Evolutionary conservation across 2,113 vertebrate species (phyloP), one percentile per base, ranked within the genome.

Genomic region (Melospiza melodia): DNA sequence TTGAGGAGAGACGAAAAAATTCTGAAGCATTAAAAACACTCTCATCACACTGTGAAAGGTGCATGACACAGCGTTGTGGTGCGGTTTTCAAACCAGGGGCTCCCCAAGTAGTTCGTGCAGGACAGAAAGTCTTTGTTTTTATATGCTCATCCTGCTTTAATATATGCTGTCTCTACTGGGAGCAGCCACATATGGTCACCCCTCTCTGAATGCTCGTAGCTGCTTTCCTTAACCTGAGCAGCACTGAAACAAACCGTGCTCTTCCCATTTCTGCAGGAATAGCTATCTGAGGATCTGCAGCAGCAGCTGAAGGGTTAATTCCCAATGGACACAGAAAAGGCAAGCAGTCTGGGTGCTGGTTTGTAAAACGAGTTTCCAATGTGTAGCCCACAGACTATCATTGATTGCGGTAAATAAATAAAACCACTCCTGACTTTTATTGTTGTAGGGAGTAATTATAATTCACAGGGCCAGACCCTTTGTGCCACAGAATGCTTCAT

Each of bases 361-460:
- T 97, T 97, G 96, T 94, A 95, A 97, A 97, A 95, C 23, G 91
- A 92, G 97, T 97, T 97, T 97, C 96, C 96, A 96, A 39, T 94
- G 95, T 96, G 89, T 91, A 89, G 83, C 86, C 81, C 94, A 98
- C 92, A 94, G 91, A 95, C 82, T 93, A 97, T 98, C 98, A 97
- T 96, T 95, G 95, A 97, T 97, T 90, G 97, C 10, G 90, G 97
- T 97, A 98, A 98, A 99, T 98, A 98, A 98, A 98, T 98, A 98
- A 98, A 98, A 98, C 95, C 97, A 97, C 98, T 97, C 97, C 98
- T 98, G 98, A 98, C 98, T 98, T 98, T 98, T 98, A 98, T 98
- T 98, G 98, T 98, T 97, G 97, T 94, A 94, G 97, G 97, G 97
- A 98, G 98, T 98, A 98, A 99, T 98, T 98, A 98, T 98, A 98